A percentile compares a stretch with the other conserved stretches of the same genome.
Evolutionary conservation across 2,113 vertebrate genomes (phyloP).

Genomic region (Phyllopteryx taeniolatus): DNA sequence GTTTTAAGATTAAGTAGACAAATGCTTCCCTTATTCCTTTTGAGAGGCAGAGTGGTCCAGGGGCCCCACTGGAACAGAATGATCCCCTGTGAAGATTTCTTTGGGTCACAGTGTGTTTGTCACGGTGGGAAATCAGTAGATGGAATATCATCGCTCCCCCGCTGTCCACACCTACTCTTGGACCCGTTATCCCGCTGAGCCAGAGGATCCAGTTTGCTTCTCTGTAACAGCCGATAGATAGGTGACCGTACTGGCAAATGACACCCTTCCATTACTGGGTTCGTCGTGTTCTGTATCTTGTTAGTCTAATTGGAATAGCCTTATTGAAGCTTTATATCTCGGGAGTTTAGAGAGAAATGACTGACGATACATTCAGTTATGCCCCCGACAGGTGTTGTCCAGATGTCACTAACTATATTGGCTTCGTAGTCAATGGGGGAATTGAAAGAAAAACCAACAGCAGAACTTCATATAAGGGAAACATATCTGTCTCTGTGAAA

Average conservation of each 20-base stretch:
- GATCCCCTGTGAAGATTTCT: constrained; percentile 1
- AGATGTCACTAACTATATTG: not conserved
- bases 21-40: not conserved
- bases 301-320: not conserved
- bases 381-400: not conserved
- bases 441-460: not conserved
- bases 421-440: not conserved
- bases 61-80: not conserved
- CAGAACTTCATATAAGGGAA: not conserved
- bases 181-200: not conserved
- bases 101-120: no score
- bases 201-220: not conserved
- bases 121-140: not conserved
- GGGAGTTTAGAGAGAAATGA: not conserved
- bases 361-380: not conserved
- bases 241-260: not conserved
- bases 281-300: not conserved
- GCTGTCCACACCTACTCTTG: not conserved
- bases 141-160: not conserved
- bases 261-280: not conserved
- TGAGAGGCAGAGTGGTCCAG: not conserved
- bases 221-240: not conserved
- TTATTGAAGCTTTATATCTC: not conserved
- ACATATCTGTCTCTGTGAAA: not conserved
- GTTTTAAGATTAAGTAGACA: no score